These are phyloP conservation scores for Stenolophus ochropezus DNA, from an alignment of 2,888 invertebrate genomes.

Conservation along the genomic window DNA sequence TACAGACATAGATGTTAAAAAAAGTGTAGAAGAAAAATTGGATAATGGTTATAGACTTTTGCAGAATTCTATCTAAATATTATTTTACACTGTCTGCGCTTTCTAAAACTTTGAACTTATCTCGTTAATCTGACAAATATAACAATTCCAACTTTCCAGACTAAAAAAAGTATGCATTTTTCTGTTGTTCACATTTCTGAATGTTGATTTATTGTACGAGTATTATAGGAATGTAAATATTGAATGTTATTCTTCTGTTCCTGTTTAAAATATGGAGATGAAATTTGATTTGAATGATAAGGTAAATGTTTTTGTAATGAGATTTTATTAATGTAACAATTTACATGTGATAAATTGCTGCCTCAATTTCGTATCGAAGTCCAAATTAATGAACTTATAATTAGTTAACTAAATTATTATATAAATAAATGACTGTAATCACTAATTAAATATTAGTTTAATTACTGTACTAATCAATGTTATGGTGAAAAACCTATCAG, in stretches of 20 bases:
- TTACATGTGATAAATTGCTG: background rate
- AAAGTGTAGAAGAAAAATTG: no score
- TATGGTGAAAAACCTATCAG: background rate
- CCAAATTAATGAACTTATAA: conserved; percentile 12
- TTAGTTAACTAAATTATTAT: conserved; percentile 18
- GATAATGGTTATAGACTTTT: no score
- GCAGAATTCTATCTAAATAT: no score
- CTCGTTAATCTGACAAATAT: no score
- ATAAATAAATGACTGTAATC: background rate
- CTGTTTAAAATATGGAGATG: background rate
- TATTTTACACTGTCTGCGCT: no score
- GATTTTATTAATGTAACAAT: background rate
- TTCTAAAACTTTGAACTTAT: conserved; percentile 17
- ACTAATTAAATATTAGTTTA: conserved; percentile 21
- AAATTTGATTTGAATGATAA: conserved; percentile 7
- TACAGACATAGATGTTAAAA: no score
- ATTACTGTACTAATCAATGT: background rate
- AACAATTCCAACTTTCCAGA: no score
- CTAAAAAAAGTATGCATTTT: no score
- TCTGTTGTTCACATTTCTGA: no score
- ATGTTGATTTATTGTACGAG: no score
- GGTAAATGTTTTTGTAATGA: background rate
- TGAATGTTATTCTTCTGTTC: background rate
- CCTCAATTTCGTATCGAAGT: background rate
- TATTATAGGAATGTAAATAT: no score